These are phyloP conservation scores for Homalodisca vitripennis DNA, from an alignment of 1,140 invertebrate species.

Conservation along the genomic window DNA sequence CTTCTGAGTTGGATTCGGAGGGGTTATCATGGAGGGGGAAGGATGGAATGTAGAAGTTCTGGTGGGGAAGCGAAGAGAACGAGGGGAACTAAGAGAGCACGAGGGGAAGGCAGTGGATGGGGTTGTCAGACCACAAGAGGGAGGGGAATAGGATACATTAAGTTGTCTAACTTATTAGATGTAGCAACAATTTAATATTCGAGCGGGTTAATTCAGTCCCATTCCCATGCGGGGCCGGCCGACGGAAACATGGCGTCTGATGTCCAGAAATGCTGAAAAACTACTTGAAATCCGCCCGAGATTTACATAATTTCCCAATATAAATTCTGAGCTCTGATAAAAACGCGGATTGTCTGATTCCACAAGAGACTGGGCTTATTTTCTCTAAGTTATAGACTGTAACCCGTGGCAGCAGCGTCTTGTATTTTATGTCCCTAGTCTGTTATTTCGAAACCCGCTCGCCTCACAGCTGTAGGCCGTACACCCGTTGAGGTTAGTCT, in stretches of 20 bases:
- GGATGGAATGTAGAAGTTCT: too few species aligned
- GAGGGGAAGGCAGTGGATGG: neutral
- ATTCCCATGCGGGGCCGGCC: constrained; percentile 8
- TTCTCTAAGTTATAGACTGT: constrained; percentile 20
- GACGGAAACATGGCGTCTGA: constrained; percentile 4
- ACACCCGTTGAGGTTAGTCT: too few species aligned
- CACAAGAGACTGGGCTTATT: constrained; percentile 13
- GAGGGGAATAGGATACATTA: constrained; percentile 8
- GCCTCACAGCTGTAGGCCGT: neutral
- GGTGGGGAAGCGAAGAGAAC: too few species aligned
- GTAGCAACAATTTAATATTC: constrained; percentile 25
- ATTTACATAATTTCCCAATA: constrained; percentile 21
- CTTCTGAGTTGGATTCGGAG: too few species aligned
- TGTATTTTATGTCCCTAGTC: constrained; percentile 3
- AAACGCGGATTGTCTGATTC: neutral
- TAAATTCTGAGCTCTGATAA: constrained; percentile 9
- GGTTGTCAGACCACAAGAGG: too few species aligned
- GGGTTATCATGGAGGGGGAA: too few species aligned
- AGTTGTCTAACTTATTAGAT: constrained; percentile 27
- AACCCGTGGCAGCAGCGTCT: neutral
- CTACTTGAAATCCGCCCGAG: constrained; percentile 10
- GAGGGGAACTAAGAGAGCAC: neutral
- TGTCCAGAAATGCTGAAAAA: neutral
- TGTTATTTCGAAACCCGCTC: constrained; percentile 20
- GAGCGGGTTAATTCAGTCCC: constrained; percentile 8